A percentile compares a stretch with the other conserved stretches of the same genome.
These are phyloP conservation scores for Ptychodera flava DNA, from an alignment of 35 echinoderm and acorn worm genomes.

Conservation along the genomic window DNA sequence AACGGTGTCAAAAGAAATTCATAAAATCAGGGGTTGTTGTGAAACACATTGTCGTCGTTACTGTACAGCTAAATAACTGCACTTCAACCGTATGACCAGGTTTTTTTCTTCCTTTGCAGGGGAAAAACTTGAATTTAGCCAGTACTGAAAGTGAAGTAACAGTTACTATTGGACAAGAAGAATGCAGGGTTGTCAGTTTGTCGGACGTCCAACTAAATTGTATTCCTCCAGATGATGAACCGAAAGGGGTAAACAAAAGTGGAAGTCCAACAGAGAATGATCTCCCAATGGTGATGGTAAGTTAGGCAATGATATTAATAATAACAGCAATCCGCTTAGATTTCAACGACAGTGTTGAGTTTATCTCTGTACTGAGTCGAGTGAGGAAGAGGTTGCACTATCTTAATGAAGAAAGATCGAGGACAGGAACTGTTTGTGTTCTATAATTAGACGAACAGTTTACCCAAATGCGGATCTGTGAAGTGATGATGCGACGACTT, in stretches of 20 bases:
- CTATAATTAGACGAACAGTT: no score
- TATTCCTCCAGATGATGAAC: conserved; percentile 46
- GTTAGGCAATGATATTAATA: no score
- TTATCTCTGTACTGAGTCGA: no score
- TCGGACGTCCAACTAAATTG: conserved; percentile 33
- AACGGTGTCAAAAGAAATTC: neutral
- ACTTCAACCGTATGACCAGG: neutral
- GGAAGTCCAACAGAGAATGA: neutral
- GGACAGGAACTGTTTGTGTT: no score
- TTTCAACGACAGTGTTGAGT: no score
- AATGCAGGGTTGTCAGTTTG: conserved; percentile 37
- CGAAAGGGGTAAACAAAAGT: conserved; percentile 15
- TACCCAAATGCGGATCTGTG: no score
- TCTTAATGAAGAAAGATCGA: no score
- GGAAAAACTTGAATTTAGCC: conserved; percentile 58
- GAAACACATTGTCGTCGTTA: neutral
- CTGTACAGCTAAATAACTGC: neutral
- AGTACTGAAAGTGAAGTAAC: conserved; percentile 35
- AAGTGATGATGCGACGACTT: no score
- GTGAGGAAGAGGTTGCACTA: no score
- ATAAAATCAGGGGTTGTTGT: no score
- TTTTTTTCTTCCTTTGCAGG: conserved; percentile 18
- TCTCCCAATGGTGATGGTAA: conserved; percentile 58
- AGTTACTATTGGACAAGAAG: conserved; percentile 27
- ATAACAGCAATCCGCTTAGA: no score